Percentiles rank a stretch among this genome's conserved stretches.
phyloP scores from a whole-genome alignment of 1,140 invertebrate genomes.

The Magallana ariakensis region DNA sequence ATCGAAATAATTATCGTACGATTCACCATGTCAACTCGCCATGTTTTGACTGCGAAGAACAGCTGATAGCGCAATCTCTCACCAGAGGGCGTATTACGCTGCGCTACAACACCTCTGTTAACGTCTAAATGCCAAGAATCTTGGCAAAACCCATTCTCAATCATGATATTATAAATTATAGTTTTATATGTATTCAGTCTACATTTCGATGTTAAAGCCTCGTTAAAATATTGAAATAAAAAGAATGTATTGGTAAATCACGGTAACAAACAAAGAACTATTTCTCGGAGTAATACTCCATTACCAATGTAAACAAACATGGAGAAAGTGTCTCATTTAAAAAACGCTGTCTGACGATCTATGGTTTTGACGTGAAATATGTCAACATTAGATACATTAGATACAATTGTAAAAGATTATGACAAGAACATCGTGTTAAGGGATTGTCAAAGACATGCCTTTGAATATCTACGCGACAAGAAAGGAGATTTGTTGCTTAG shows the following conservation, averaged over 20 bases:
- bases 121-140: background rate
- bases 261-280: slow-evolving; percentile 4
- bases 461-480: slow-evolving; percentile 41
- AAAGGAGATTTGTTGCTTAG: slow-evolving; percentile 45
- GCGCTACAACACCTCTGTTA: slow-evolving; percentile 9
- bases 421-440: slow-evolving; percentile 42
- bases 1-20: too few relatives aligned
- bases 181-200: background rate
- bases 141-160: background rate
- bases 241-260: background rate
- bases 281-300: background rate
- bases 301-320: slow-evolving; percentile 11
- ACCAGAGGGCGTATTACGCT: background rate
- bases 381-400: slow-evolving; percentile 30
- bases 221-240: background rate
- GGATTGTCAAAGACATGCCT: slow-evolving; percentile 35
- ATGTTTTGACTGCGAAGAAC: too few relatives aligned
- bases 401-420: slow-evolving; percentile 28
- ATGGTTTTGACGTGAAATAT: background rate
- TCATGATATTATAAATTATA: slow-evolving; percentile 2
- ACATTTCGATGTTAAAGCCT: background rate
- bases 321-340: background rate
- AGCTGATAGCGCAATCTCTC: slow-evolving; percentile 14
- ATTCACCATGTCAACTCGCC: too few relatives aligned
- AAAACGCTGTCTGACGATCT: background rate